A percentile compares a stretch with the other conserved stretches of the same genome.
These are phyloP conservation scores for Otis tarda DNA, from an alignment of 2,113 vertebrate species.

Conservation along the genomic window DNA sequence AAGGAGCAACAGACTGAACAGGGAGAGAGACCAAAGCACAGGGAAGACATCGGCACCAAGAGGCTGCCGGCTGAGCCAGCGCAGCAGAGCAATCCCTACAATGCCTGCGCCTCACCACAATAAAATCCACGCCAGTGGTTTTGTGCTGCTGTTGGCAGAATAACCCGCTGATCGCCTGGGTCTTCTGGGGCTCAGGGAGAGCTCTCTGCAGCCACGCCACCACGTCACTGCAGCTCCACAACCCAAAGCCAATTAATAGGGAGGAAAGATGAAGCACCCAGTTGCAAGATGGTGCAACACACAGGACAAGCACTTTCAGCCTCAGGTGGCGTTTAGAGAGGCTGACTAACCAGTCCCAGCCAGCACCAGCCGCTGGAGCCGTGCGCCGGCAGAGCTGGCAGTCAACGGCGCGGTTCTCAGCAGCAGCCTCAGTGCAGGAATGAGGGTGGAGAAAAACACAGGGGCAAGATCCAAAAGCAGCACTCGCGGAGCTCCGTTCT, in stretches of 20 bases:
- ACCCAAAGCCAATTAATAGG: neutral
- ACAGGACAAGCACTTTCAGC: neutral
- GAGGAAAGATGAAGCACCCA: neutral
- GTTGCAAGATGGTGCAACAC: neutral
- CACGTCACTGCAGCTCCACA: rapidly evolving
- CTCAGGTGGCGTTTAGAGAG: neutral
- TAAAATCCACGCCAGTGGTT: too few relatives aligned
- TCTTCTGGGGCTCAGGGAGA: neutral
- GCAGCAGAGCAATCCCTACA: neutral
- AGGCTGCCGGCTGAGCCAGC: neutral
- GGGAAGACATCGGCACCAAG: neutral
- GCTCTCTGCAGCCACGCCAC: neutral
- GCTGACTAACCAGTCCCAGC: neutral
- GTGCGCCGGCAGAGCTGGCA: neutral
- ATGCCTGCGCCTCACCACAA: neutral
- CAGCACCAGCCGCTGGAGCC: neutral
- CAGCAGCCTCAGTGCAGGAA: neutral
- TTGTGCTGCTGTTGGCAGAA: neutral
- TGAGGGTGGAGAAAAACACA: neutral
- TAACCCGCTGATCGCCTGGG: neutral
- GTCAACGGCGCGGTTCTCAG: neutral
- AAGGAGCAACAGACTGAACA: neutral
- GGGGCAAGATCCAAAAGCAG: neutral
- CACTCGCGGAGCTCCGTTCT: neutral
- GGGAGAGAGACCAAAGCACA: neutral